Evolutionary conservation across 2,113 vertebrate genomes (phyloP), one percentile per base, ranked within the genome.

Genomic region (Delphinapterus leucas): DNA sequence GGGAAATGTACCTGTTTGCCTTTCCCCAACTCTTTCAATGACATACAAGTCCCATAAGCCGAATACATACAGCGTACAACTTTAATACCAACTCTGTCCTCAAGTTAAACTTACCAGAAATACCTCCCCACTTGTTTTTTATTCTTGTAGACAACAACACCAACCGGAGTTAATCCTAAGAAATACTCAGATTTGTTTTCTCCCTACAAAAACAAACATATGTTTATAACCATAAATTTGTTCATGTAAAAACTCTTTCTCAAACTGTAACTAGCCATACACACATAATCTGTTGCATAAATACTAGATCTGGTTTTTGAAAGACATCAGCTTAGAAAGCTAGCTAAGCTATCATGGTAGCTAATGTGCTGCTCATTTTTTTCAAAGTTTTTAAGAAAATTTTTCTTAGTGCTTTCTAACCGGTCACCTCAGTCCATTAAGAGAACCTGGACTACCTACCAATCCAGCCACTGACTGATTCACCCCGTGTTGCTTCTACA

Each of bases 81-180:
- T 89, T 63, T 71, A 84, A 86, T 21, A 38, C 2, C 82, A 44
- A 73, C 3, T 87, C 8, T 8, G 70, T 9, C 79, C 47, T 95
- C 90, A 87, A 76, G 73, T 85, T n/a, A 93, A 93, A 99, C 99
- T 79, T 98, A 99, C 99, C 99, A 99, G 98, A 99, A 99, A 98
- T 99, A 99, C 91, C 99, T 99, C 89, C 99, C 99, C 79, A 99
- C 99, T 99, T 99, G 99, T 25, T 98, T 99, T 98, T 99, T 99
- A 98, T 99, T 99, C 98, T 99, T 99, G 98, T 99, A 99, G 97
- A 99, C 99, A 95, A 99, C 99, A 91, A 99, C 99, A 89, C 99
- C 99, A 93, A 99, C 95, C 0, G 99, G 99, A 61, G 99, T 99
- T 94, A 99, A 98, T 94, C 99, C 99, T 97, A 99, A 98, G 98